phyloP scores from a whole-genome alignment of 1,140 invertebrate genomes.

The Papilio helenus region DNA sequence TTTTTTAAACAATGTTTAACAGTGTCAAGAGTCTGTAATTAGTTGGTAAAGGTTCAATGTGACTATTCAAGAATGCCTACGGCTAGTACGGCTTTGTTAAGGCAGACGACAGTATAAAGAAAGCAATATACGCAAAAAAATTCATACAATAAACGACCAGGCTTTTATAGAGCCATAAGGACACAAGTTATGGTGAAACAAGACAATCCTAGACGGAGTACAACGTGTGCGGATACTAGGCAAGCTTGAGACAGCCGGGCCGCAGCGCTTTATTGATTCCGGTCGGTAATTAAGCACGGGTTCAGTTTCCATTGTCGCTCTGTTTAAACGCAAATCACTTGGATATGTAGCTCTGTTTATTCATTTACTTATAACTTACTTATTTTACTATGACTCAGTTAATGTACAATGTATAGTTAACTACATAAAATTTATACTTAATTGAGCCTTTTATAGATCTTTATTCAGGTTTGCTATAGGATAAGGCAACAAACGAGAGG shows the following conservation, averaged over 20 bases:
- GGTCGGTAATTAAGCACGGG: slow-evolving; percentile 53
- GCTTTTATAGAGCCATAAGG: not conserved
- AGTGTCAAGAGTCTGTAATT: too few relatives aligned
- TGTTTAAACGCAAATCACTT: slow-evolving; percentile 11
- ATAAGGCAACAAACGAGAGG: too few relatives aligned
- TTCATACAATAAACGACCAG: not conserved
- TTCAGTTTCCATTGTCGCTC: slow-evolving; percentile 43
- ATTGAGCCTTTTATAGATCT: too few relatives aligned
- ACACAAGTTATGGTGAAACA: not conserved
- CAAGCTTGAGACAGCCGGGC: slow-evolving; percentile 49
- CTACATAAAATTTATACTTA: too few relatives aligned
- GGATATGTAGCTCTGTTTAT: not conserved
- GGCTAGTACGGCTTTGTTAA: too few relatives aligned
- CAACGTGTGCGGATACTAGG: slow-evolving; percentile 4
- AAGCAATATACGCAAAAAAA: too few relatives aligned
- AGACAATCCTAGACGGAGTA: not conserved
- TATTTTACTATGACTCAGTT: not conserved
- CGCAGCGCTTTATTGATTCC: slow-evolving; percentile 53
- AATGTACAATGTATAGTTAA: not conserved
- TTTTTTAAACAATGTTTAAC: too few relatives aligned
- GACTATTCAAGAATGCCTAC: too few relatives aligned
- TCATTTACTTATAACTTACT: not conserved
- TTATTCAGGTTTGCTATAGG: too few relatives aligned
- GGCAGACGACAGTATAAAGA: too few relatives aligned
- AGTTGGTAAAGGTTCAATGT: too few relatives aligned